Percentiles rank a stretch among this genome's conserved stretches.
Conservation (phyloP, 1,140 invertebrate genomes). For the Goniozus legneri region DNA sequence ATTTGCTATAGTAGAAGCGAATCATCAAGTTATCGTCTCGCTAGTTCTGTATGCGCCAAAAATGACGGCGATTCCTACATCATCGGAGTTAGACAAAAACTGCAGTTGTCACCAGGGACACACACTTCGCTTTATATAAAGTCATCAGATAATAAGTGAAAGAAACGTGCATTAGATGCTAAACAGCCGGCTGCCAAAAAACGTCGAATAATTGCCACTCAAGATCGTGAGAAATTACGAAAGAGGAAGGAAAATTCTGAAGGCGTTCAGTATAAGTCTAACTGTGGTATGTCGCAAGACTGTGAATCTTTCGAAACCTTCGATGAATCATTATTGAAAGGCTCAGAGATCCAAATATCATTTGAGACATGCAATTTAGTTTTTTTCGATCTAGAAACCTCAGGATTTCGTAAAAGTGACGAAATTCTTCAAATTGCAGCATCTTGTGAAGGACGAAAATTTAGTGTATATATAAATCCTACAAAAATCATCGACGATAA, state of each 20-base stretch:
- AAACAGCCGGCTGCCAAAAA: neutral
- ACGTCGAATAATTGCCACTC: neutral
- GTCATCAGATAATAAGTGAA: neutral
- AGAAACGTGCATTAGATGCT: neutral
- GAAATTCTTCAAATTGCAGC: constrained; percentile 23
- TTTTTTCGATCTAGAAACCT: constrained; percentile 22
- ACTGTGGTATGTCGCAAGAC: too few species aligned
- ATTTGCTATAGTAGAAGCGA: constrained; percentile 19
- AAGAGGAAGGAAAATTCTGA: neutral
- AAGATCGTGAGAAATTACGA: neutral
- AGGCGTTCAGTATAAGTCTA: neutral
- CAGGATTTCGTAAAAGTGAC: constrained; percentile 8
- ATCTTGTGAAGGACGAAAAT: constrained; percentile 1
- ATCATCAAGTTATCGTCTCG: constrained; percentile 20
- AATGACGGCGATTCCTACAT: constrained; percentile 18
- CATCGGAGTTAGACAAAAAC: neutral
- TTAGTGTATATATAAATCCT: constrained; percentile 14
- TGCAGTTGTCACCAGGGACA: neutral
- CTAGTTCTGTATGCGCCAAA: constrained; percentile 17
- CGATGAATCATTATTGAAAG: too few species aligned
- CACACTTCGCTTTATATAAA: neutral
- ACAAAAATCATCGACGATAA: constrained; percentile 1
- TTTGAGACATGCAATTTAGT: too few species aligned
- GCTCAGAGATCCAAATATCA: too few species aligned
- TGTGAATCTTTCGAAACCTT: too few species aligned